Conservation (phyloP, 2,888 invertebrate genomes). For the Thereva nobilitata region DNA sequence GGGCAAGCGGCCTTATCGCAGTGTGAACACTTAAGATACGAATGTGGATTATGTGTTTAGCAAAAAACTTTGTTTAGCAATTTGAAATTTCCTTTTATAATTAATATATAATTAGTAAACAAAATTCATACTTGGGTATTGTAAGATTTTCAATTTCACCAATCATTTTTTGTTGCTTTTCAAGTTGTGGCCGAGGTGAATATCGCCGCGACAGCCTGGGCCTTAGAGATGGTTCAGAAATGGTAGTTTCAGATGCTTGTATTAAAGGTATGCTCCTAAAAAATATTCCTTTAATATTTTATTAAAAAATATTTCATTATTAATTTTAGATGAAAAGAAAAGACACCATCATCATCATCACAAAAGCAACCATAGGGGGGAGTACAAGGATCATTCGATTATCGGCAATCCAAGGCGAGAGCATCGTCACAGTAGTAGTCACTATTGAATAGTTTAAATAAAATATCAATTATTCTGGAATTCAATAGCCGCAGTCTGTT, state of each 20-base stretch:
- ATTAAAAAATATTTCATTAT: constrained; percentile 7
- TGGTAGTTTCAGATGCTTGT: constrained; percentile 71
- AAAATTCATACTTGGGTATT: neutral
- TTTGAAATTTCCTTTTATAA: no score
- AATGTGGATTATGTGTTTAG: no score
- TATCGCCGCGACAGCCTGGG: constrained; percentile 54
- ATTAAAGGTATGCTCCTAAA: constrained; percentile 51
- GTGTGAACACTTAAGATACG: no score
- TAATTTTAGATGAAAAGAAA: constrained; percentile 54
- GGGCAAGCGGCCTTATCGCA: no score
- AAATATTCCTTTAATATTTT: neutral
- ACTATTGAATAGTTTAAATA: constrained; percentile 51
- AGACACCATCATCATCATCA: constrained; percentile 59
- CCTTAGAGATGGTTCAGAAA: constrained; percentile 74
- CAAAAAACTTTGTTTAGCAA: no score
- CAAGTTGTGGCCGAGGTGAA: constrained; percentile 44
- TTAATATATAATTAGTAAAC: neutral
- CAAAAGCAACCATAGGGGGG: constrained; percentile 56
- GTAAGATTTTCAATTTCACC: neutral
- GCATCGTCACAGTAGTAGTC: constrained; percentile 56
- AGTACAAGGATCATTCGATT: constrained; percentile 55
- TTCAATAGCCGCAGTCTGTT: no score
- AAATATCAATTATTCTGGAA: no score
- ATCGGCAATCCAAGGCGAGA: constrained; percentile 51
- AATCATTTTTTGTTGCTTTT: neutral